Evolutionary conservation across 1,140 invertebrate species (phyloP), one percentile per base, ranked within the genome.

Genomic region (Pseudoatta argentina): DNA sequence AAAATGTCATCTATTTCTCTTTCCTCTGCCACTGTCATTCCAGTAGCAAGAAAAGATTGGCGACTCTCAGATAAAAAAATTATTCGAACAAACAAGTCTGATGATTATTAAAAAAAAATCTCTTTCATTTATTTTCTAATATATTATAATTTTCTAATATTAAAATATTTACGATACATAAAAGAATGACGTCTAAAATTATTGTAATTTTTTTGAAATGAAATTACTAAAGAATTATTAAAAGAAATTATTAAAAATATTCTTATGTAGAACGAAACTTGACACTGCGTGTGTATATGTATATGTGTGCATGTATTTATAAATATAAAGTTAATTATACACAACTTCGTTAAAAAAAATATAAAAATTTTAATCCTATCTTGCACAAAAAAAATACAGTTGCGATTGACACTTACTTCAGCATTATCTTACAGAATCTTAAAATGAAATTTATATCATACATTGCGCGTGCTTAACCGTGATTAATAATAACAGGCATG

Each of bases 401-500:
- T 18, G 16, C 12, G 10, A 73, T 34, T 55, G 18, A n/a, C 55
- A n/a, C 12, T 55, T 27, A 27, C 27, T 51, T 18, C 6, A 55
- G 18, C 18, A 27, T 57, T 73, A 75, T 34, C 53, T 75, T 75
- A 39, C 72, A 21, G 34, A 24, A 30, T 75, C 72, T 34, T 34
- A 21, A 71, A 75, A n/a, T 59, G 14, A 21, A 57, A 75, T 57
- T 34, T 75, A 57, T 57, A 75, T 75, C 27, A 21, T 21, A n/a
- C 18, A 55, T 21, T 14, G n/a, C 51, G 30, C 53, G 53, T 75
- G n/a, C n/a, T 57, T 59, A 30, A 71, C 18, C 67, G 34, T 21
- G 39, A 71, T 71, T 71, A 48, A 71, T 69, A 69, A 69, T 24
- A 71, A 44, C 34, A 21, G n/a, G 39, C n/a, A 24, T 71, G 21